These are phyloP conservation scores for Parochlus steinenii DNA, from an alignment of 2,888 invertebrate genomes.

Conservation along the genomic window DNA sequence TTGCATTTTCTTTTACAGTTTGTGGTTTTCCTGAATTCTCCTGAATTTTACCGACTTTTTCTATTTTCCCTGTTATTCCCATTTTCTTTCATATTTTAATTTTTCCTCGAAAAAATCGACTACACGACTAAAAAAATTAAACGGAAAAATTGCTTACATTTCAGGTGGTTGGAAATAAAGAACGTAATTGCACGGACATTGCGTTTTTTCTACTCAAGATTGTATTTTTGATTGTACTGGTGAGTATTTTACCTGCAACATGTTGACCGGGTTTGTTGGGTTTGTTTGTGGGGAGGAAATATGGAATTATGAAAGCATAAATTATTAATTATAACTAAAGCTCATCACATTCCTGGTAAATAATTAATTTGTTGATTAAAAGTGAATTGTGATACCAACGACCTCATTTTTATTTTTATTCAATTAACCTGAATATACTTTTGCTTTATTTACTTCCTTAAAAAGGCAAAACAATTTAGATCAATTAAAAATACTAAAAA, in stretches of 20 bases:
- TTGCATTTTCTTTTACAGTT: background rate
- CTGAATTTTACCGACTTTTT: background rate
- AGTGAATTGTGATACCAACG: too few species aligned
- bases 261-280: background rate
- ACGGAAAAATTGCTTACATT: background rate
- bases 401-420: too few species aligned
- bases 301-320: too few species aligned
- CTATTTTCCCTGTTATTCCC: background rate
- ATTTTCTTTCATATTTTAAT: background rate
- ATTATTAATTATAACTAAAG: too few species aligned
- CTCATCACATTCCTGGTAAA: too few species aligned
- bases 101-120: slow-evolving; percentile 2
- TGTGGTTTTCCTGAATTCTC: background rate
- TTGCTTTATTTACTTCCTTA: too few species aligned
- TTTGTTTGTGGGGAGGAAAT: too few species aligned
- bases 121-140: background rate
- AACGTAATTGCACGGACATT: slow-evolving; percentile 24
- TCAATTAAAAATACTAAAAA: background rate
- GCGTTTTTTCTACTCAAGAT: slow-evolving; percentile 36
- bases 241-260: slow-evolving; percentile 22
- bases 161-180: too few species aligned
- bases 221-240: slow-evolving; percentile 34
- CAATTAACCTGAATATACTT: too few species aligned
- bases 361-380: too few species aligned
- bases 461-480: too few species aligned